Base-by-base conservation (phyloP, 2,113 vertebrate genomes). In the Cryptoleucopteryx plumbea region DNA sequence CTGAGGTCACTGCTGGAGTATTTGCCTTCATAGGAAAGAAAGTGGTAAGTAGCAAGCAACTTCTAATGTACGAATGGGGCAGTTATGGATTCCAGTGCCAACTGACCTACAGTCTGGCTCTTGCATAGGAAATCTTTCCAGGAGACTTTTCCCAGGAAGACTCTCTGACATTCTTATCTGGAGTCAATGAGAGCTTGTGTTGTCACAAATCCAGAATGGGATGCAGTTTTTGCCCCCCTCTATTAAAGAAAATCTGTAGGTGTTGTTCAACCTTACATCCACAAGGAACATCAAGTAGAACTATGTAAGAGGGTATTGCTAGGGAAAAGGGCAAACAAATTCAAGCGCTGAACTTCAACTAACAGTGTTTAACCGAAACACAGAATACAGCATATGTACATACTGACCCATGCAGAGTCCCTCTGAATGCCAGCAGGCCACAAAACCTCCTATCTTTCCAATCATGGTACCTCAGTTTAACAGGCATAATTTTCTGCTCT, bases 11-110 rank as follows among this genome's bases (percentile, higher is more conserved):
- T 50, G 99, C 99, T 82, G 99, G 99, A 59, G 99, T 99, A 73
- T 99, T 99, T 98, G 99, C 99, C 75, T 99, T 99, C 97, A 90
- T 99, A 83, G 99, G 99, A 97, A 99, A 99, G 97, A 98, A 98
- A 52, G 98, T 98, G 98, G 99, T 99, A 98, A 95, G 98, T 98
- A 95, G 72, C 82, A 93, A 83, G 77, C 26, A 61, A 48, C 45
- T 48, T 93, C 67, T 89, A 23, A 72, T n/a, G 25, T 59, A 40
- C 27, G 26, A 26, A 63, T 19, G 52, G 52, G 70, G 45, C 38
- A 82, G 36, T 73, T 65, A 42, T 0, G 3, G 70, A 48, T 72
- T 53, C 25, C 86, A 89, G 1, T 52, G 68, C 43, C 3, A 4
- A 53, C 27, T 63, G 61, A 43, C 36, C 43, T 65, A 15, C 40